A percentile compares a stretch with the other conserved stretches of the same genome.
phyloP scores from a whole-genome alignment of 2,888 invertebrate genomes.

The Apocheima hispidaria region DNA sequence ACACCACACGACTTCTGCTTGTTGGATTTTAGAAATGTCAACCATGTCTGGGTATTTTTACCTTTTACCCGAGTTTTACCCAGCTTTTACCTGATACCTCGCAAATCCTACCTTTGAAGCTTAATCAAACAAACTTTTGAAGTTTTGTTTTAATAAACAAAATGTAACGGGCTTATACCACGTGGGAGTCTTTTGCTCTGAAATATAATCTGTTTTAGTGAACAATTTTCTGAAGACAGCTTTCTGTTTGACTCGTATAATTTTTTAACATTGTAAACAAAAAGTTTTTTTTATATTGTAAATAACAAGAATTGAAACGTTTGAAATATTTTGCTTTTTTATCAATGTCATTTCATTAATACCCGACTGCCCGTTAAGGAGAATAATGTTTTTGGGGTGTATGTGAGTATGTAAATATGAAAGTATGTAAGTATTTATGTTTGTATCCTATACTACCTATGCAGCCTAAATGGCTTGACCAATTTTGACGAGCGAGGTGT shows the following conservation, averaged over 20 bases:
- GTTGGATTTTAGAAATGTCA: constrained; percentile 28
- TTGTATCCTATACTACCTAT: too few relatives aligned
- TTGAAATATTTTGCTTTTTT: too few relatives aligned
- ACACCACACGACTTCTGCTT: constrained; percentile 14
- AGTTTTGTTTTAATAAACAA: constrained; percentile 22
- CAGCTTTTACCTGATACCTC: constrained; percentile 13
- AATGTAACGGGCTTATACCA: background rate
- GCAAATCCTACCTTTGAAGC: constrained; percentile 20
- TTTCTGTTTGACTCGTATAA: background rate
- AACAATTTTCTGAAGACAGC: background rate
- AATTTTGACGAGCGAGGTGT: too few relatives aligned
- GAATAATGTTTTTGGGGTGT: too few relatives aligned
- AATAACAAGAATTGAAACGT: too few relatives aligned
- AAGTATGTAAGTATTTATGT: too few relatives aligned
- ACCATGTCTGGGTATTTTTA: constrained; percentile 21
- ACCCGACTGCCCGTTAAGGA: too few relatives aligned
- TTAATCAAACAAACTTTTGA: constrained; percentile 9
- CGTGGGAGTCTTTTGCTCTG: background rate
- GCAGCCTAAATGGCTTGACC: too few relatives aligned
- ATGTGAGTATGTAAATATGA: too few relatives aligned
- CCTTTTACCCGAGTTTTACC: background rate
- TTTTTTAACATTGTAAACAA: background rate
- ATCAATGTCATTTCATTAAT: too few relatives aligned
- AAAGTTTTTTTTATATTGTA: too few relatives aligned
- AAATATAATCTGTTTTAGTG: background rate